Percentiles rank a stretch among this genome's conserved stretches.
Evolutionary conservation across 2,888 invertebrate genomes (phyloP).

Genomic region (Amaurobius ferox): DNA sequence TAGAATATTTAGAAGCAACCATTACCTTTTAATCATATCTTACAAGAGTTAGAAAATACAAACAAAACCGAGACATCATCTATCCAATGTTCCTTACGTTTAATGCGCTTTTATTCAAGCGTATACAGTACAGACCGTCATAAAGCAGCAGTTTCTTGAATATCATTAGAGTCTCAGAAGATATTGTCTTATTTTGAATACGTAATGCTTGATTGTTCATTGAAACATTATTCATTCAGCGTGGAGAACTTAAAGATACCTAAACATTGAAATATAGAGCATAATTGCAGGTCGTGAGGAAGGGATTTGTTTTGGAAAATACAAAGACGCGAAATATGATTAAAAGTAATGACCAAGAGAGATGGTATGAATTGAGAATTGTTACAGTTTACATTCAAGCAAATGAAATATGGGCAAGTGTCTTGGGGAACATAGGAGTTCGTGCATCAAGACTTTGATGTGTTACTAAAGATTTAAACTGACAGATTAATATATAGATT

Average conservation of each 20-base stretch:
- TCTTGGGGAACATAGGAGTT: no score
- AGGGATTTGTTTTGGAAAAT: neutral
- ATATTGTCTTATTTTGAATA: neutral
- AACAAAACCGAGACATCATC: no score
- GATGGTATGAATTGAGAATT: no score
- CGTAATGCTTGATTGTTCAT: neutral
- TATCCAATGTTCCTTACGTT: no score
- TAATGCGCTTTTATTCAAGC: neutral
- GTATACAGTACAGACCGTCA: neutral
- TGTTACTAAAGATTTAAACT: no score
- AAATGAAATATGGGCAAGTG: no score
- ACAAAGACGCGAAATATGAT: neutral
- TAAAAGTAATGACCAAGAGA: neutral
- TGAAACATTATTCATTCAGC: neutral
- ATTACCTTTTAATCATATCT: no score
- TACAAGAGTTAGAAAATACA: no score
- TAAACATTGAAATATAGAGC: neutral
- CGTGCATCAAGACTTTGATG: no score
- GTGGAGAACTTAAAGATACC: neutral
- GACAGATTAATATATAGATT: no score
- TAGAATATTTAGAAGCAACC: no score
- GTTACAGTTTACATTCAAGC: no score
- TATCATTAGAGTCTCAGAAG: neutral
- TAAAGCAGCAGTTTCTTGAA: neutral
- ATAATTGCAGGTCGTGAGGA: neutral